Evolutionary conservation across 2,888 invertebrate species (phyloP).

Genomic region (Philopedon plagiatum): DNA sequence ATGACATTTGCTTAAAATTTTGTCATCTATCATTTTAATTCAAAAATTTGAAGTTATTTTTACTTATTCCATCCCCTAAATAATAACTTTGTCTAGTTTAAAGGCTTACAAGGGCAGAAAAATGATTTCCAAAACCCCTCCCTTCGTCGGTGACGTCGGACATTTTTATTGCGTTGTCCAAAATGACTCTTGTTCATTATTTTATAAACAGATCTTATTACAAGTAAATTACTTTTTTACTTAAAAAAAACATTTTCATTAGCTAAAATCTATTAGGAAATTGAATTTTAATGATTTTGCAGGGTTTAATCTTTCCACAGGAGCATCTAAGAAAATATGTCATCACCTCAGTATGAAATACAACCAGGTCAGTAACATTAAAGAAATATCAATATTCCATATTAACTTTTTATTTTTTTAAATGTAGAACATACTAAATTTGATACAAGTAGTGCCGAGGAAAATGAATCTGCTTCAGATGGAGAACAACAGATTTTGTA

Average conservation of each 20-base stretch:
- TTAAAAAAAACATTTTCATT: background rate
- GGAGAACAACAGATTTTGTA: constrained; percentile 61
- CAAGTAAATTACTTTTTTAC: constrained; percentile 1
- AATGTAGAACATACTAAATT: constrained; percentile 56
- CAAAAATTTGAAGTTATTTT: constrained; percentile 41
- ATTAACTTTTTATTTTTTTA: constrained; percentile 25
- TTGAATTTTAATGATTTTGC: constrained; percentile 7
- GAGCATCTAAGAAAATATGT: constrained; percentile 45
- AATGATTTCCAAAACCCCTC: constrained; percentile 54
- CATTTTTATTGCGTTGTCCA: constrained; percentile 48
- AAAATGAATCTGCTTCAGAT: constrained; percentile 61
- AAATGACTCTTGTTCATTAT: constrained; percentile 17
- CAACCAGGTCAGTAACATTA: constrained; percentile 52
- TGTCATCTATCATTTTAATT: constrained; percentile 55
- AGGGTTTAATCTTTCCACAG: constrained; percentile 6
- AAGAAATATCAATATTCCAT: background rate
- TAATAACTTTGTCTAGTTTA: background rate
- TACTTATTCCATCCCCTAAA: constrained; percentile 13
- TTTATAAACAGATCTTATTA: constrained; percentile 31
- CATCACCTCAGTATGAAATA: constrained; percentile 55
- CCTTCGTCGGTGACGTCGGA: constrained; percentile 57
- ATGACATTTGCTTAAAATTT: constrained; percentile 54
- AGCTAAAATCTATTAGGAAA: background rate
- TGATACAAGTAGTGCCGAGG: constrained; percentile 62
- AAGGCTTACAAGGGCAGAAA: constrained; percentile 21